Conservation (phyloP, 2,113 vertebrate species). For the Phycodurus eques region DNA sequence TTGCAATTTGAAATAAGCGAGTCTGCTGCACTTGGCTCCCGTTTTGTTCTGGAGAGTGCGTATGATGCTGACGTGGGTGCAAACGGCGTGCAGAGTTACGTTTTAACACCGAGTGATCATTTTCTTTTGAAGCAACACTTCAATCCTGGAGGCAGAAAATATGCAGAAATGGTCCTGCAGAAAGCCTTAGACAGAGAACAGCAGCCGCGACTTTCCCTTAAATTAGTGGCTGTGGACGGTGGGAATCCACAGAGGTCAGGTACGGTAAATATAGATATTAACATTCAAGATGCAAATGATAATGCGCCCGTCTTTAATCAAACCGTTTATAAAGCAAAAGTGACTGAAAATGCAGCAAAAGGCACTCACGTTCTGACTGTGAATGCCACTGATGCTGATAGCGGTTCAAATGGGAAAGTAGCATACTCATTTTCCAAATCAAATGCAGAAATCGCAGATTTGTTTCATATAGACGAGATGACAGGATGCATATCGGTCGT, state of each 20-base stretch:
- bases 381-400: conserved; percentile 56
- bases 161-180: conserved; percentile 59
- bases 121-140: conserved; percentile 46
- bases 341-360: conserved; percentile 17
- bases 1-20: conserved; percentile 55
- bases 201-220: conserved; percentile 31
- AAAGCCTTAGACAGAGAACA: conserved; percentile 63
- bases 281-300: conserved; percentile 46
- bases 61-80: conserved; percentile 43
- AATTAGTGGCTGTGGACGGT: conserved; percentile 57
- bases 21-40: conserved; percentile 13
- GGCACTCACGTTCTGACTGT: conserved; percentile 18
- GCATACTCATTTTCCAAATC: conserved; percentile 50
- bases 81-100: conserved; percentile 32
- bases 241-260: conserved; percentile 57
- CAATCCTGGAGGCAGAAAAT: conserved; percentile 25
- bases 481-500: conserved; percentile 34
- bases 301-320: conserved; percentile 45
- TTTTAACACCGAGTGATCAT: conserved; percentile 41
- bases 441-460: conserved; percentile 6
- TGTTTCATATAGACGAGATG: conserved; percentile 45
- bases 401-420: conserved; percentile 58
- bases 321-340: conserved; percentile 35
- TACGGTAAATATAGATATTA: conserved; percentile 55
- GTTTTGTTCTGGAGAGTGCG: conserved; percentile 45